Conservation (phyloP, 1,140 invertebrate species). For the Druon quercuslanigerum region DNA sequence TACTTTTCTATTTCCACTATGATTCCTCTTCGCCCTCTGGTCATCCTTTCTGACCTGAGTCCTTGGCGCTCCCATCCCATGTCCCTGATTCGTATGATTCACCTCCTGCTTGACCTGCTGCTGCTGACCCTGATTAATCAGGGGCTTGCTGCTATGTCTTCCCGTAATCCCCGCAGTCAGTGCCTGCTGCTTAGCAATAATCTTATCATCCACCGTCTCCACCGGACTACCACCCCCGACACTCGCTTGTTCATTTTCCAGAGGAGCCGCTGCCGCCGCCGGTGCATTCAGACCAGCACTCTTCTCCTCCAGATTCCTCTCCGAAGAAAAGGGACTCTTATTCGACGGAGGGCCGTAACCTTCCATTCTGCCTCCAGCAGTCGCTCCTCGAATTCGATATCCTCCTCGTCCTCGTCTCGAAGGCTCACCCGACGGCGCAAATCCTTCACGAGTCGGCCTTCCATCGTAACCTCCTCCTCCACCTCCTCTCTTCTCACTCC, state of each 20-base stretch:
- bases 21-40: constrained; percentile 62
- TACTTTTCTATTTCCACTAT: constrained; percentile 68
- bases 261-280: constrained; percentile 55
- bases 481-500: constrained; percentile 61
- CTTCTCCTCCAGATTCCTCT: constrained; percentile 63
- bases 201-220: constrained; percentile 79
- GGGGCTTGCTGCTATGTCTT: constrained; percentile 69
- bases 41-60: constrained; percentile 66
- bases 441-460: constrained; percentile 77
- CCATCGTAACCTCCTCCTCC: constrained; percentile 65
- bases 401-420: constrained; percentile 86
- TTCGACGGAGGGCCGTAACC: constrained; percentile 85
- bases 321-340: constrained; percentile 82
- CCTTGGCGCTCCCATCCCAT: constrained; percentile 46
- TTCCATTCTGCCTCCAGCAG: constrained; percentile 79
- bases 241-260: constrained; percentile 75
- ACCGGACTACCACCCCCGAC: constrained; percentile 68
- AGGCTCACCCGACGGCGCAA: constrained; percentile 88
- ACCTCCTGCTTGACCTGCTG: constrained; percentile 39
- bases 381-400: constrained; percentile 74
- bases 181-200: constrained; percentile 81
- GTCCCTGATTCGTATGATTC: constrained; percentile 46
- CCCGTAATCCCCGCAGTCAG: constrained; percentile 81
- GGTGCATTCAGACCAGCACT: constrained; percentile 64
- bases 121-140: constrained; percentile 48